phyloP scores from a whole-genome alignment of 2,888 invertebrate species.

The Urechis unicinctus region DNA sequence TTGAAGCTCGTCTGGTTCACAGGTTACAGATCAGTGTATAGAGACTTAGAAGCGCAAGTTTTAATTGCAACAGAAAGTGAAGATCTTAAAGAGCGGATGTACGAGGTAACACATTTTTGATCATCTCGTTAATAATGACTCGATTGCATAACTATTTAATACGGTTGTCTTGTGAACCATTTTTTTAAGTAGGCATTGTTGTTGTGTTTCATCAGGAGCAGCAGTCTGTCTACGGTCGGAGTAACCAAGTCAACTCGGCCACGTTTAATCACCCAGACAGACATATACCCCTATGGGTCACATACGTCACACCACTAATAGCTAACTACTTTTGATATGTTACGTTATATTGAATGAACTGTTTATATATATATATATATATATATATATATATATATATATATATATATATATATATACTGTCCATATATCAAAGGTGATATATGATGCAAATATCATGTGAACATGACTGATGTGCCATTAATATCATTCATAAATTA shows the following conservation, averaged over 20 bases:
- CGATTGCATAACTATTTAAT: background rate
- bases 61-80: conserved; percentile 74
- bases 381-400: no score
- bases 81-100: conserved; percentile 61
- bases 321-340: conserved; percentile 64
- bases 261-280: conserved; percentile 62
- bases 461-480: no score
- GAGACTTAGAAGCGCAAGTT: conserved; percentile 90
- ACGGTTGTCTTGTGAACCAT: background rate
- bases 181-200: background rate
- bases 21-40: conserved; percentile 74
- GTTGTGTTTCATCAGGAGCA: conserved; percentile 59
- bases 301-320: conserved; percentile 68
- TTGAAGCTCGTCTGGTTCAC: conserved; percentile 19
- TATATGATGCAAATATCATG: no score
- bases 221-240: conserved; percentile 61
- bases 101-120: conserved; percentile 49
- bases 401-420: no score
- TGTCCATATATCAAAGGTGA: no score
- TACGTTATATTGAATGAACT: no score
- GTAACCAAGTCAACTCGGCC: conserved; percentile 48
- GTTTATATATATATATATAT: no score
- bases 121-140: background rate
- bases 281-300: conserved; percentile 73
- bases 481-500: no score